A percentile compares a stretch with the other conserved stretches of the same genome.
phyloP scores from a whole-genome alignment of 2,797 vertebrate species.

The Champsocephalus gunnari region DNA sequence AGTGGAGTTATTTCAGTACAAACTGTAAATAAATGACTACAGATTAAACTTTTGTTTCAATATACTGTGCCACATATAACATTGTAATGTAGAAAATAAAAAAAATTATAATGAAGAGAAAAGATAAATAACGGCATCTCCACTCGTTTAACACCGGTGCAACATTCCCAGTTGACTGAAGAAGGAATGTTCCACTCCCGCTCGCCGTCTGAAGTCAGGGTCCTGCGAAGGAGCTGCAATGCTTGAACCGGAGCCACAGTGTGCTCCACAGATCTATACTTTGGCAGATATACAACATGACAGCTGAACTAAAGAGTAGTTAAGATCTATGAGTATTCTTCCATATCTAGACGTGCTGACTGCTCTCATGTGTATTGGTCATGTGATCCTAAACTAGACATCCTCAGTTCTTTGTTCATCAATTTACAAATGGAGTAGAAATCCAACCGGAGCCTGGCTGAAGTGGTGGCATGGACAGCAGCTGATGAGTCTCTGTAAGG shows the following conservation, averaged over 20 bases:
- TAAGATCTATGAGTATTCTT: conserved; percentile 32
- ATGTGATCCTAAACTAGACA: conserved; percentile 16
- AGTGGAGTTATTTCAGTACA: conserved; percentile 79
- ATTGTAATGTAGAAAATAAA: conserved; percentile 76
- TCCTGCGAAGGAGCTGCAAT: conserved; percentile 44
- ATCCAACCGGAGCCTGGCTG: conserved; percentile 20
- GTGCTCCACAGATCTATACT: conserved; percentile 54
- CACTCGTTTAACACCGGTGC: conserved; percentile 52
- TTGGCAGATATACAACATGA: conserved; percentile 69
- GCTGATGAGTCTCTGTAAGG: conserved; percentile 45
- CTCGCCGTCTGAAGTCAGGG: conserved; percentile 2
- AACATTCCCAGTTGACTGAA: conserved; percentile 36
- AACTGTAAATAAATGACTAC: conserved; percentile 80
- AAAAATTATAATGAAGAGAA: conserved; percentile 59
- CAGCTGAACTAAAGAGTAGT: conserved; percentile 33
- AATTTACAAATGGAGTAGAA: conserved; percentile 30
- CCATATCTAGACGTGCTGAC: conserved; percentile 38
- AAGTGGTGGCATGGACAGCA: conserved; percentile 39
- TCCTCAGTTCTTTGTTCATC: conserved; percentile 25
- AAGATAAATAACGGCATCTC: conserved; percentile 60
- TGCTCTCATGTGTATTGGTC: conserved; percentile 44
- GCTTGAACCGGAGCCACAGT: conserved; percentile 36
- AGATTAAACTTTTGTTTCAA: conserved; percentile 79
- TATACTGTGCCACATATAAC: conserved; percentile 80
- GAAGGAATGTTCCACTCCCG: conserved; percentile 27